A percentile compares a stretch with the other conserved stretches of the same genome.
Conservation (phyloP, 2,113 vertebrate genomes). For the Myodes glareolus region DNA sequence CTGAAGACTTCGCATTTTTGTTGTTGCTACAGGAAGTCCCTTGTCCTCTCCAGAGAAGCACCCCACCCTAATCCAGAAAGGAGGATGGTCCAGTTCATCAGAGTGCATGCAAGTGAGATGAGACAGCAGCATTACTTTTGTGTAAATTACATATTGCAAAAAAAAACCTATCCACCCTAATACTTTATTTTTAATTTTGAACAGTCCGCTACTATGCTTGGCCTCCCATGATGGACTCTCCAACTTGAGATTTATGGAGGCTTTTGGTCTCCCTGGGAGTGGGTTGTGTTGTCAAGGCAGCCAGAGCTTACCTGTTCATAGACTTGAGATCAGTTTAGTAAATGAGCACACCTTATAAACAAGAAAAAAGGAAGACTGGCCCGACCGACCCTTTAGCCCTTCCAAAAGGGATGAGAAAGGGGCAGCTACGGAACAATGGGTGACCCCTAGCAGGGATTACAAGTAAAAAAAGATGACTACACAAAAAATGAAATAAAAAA, state of each 20-base stretch:
- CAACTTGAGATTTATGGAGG: constrained; percentile 87
- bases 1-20: constrained; percentile 92
- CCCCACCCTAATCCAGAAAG: constrained; percentile 81
- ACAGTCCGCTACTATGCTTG: constrained; percentile 23
- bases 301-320: constrained; percentile 96
- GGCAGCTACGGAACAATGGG: not conserved
- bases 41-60: constrained; percentile 94
- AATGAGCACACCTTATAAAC: constrained; percentile 95
- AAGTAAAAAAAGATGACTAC: not conserved
- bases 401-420: not conserved
- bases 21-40: constrained; percentile 93
- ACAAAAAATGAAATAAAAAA: constrained; percentile 23
- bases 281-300: constrained; percentile 84
- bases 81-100: constrained; percentile 80
- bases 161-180: constrained; percentile 95
- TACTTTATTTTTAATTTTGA: constrained; percentile 86
- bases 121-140: constrained; percentile 58
- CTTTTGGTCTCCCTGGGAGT: constrained; percentile 87
- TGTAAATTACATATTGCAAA: not conserved
- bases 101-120: constrained; percentile 35
- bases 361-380: not conserved
- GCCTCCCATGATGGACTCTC: constrained; percentile 46
- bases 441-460: not conserved
- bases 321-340: constrained; percentile 97
- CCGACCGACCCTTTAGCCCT: not conserved